Evolutionary conservation across 35 echinoderm and acorn worm species (phyloP).

Genomic region (Strongylocentrotus purpuratus): DNA sequence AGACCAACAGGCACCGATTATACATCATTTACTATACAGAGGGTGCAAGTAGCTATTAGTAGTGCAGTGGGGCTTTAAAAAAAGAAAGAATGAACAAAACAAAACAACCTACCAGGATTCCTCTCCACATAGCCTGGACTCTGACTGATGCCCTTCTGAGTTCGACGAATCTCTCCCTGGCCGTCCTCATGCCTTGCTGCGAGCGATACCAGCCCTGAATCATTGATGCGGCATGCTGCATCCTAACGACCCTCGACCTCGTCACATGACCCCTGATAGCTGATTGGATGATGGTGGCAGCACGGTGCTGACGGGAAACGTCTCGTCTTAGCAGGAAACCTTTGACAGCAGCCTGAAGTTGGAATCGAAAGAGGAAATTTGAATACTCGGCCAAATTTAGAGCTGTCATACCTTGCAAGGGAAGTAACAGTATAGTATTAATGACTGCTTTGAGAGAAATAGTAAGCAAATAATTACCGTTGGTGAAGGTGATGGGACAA

Average conservation of each 20-base stretch:
- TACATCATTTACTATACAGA: too few species aligned
- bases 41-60: too few species aligned
- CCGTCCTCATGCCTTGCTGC: background rate
- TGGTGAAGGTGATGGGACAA: too few species aligned
- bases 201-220: constrained; percentile 69
- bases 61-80: too few species aligned
- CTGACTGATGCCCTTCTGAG: constrained; percentile 52
- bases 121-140: constrained; percentile 69
- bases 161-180: constrained; percentile 22
- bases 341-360: constrained; percentile 23
- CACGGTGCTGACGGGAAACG: constrained; percentile 26
- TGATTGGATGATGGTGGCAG: constrained; percentile 51
- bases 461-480: too few species aligned
- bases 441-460: too few species aligned
- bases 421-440: too few species aligned
- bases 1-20: too few species aligned
- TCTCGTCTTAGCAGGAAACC: constrained; percentile 35
- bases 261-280: constrained; percentile 19
- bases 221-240: background rate
- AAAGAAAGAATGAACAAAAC: background rate
- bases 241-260: background rate
- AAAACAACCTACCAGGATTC: constrained; percentile 54
- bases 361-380: background rate
- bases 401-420: too few species aligned
- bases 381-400: background rate